These are phyloP conservation scores for Lacanobia wlatinum DNA, from an alignment of 2,888 invertebrate species.

Conservation along the genomic window DNA sequence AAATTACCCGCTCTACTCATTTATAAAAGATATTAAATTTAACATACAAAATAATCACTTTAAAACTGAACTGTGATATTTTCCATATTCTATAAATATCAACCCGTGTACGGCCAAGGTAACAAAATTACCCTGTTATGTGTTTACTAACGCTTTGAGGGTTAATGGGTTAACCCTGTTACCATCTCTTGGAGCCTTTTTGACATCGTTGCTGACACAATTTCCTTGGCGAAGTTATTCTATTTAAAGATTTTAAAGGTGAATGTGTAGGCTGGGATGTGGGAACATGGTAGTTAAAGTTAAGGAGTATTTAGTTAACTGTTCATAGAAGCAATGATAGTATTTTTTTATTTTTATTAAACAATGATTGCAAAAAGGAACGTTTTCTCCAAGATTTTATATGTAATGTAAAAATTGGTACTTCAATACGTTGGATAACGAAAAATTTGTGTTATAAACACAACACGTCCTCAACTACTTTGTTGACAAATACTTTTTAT, in stretches of 20 bases:
- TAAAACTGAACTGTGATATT: not conserved
- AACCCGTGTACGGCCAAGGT: constrained; percentile 33
- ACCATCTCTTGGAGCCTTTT: constrained; percentile 52
- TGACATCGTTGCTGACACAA: constrained; percentile 52
- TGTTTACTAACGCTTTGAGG: constrained; percentile 61
- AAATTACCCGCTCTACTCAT: not conserved
- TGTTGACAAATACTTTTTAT: no score
- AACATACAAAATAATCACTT: not conserved
- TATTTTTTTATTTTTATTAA: no score
- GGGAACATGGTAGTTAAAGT: constrained; percentile 4
- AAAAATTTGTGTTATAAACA: no score
- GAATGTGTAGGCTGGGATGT: not conserved
- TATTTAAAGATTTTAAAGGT: constrained; percentile 23
- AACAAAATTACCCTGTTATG: constrained; percentile 54
- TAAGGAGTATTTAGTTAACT: not conserved
- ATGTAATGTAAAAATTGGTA: no score
- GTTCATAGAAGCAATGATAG: no score
- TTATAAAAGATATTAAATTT: not conserved
- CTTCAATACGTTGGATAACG: no score
- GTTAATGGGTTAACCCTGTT: constrained; percentile 54
- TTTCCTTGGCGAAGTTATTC: constrained; percentile 50
- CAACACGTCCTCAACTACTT: no score
- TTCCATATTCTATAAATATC: constrained; percentile 17
- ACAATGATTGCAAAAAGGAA: no score
- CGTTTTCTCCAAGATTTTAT: no score